Evolutionary conservation across 2,113 vertebrate genomes (phyloP).

Genomic region (Ranitomeya imitator): DNA sequence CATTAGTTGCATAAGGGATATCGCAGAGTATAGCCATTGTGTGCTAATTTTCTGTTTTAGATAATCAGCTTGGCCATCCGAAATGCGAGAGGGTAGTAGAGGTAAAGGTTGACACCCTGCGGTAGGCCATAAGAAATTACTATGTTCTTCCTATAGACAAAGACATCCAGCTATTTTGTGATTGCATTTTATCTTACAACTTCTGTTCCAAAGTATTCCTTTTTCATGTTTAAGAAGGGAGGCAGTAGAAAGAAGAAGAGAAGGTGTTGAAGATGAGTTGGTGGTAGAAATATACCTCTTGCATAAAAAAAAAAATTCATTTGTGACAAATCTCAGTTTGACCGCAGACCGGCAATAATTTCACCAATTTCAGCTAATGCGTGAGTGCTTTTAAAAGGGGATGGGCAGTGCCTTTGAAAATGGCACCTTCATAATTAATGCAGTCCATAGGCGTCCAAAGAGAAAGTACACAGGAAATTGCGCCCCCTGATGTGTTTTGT

Average conservation of each 20-base stretch:
- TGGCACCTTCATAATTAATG: conserved; percentile 55
- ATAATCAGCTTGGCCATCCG: conserved; percentile 83
- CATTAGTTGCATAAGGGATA: conserved; percentile 96
- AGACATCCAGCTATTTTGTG: conserved; percentile 77
- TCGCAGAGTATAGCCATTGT: conserved; percentile 84
- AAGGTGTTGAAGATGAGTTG: conserved; percentile 39
- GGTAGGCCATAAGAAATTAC: conserved; percentile 80
- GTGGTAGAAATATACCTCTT: conserved; percentile 68
- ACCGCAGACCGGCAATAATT: conserved; percentile 73
- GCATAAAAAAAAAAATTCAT: conserved; percentile 64
- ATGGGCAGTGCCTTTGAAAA: conserved; percentile 47
- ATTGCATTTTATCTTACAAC: conserved; percentile 76
- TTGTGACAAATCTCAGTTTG: conserved; percentile 65
- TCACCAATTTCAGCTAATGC: conserved; percentile 78
- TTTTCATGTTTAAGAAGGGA: conserved; percentile 78
- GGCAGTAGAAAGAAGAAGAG: conserved; percentile 21
- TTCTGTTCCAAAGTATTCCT: conserved; percentile 77
- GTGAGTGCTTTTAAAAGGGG: conserved; percentile 68
- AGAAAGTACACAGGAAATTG: conserved; percentile 50
- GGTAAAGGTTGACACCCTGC: conserved; percentile 83
- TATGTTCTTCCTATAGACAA: conserved; percentile 79
- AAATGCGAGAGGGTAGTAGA: conserved; percentile 81
- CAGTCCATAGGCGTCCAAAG: conserved; percentile 52
- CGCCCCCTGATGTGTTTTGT: conserved; percentile 49
- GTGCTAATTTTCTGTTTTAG: conserved; percentile 91